These are phyloP conservation scores for Garrulus glandarius DNA, from an alignment of 2,797 vertebrate genomes.

Conservation along the genomic window DNA sequence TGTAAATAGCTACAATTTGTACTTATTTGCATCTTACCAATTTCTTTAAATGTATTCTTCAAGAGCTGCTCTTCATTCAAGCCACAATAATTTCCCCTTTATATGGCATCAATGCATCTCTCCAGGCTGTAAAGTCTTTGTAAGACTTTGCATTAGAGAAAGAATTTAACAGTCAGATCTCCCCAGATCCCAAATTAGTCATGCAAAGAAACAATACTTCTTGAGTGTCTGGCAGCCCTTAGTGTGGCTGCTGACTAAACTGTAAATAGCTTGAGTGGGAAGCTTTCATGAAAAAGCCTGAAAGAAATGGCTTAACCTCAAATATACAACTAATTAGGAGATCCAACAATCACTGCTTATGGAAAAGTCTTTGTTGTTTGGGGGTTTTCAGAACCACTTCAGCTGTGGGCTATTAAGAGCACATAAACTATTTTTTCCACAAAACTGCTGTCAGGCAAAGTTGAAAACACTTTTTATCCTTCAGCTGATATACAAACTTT, in stretches of 20 bases:
- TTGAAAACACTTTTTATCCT: neutral
- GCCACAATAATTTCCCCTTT: neutral
- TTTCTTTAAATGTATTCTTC: constrained; percentile 1
- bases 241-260: neutral
- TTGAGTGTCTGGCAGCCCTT: neutral
- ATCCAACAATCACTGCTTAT: neutral
- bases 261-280: constrained; percentile 20
- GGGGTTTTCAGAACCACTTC: neutral
- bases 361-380: neutral
- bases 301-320: constrained; percentile 14
- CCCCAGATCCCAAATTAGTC: constrained; percentile 1
- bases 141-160: constrained; percentile 7
- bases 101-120: neutral
- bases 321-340: neutral
- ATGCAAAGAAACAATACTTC: constrained; percentile 10
- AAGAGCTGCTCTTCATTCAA: neutral
- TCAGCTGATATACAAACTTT: neutral
- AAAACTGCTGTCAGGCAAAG: neutral
- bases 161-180: constrained; percentile 15
- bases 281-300: neutral
- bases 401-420: neutral
- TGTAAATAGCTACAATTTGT: neutral
- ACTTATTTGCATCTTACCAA: neutral
- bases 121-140: neutral
- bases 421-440: neutral